A percentile compares a stretch with the other conserved stretches of the same genome.
These are phyloP conservation scores for Colletes collaris DNA, from an alignment of 2,888 invertebrate genomes.

Conservation along the genomic window DNA sequence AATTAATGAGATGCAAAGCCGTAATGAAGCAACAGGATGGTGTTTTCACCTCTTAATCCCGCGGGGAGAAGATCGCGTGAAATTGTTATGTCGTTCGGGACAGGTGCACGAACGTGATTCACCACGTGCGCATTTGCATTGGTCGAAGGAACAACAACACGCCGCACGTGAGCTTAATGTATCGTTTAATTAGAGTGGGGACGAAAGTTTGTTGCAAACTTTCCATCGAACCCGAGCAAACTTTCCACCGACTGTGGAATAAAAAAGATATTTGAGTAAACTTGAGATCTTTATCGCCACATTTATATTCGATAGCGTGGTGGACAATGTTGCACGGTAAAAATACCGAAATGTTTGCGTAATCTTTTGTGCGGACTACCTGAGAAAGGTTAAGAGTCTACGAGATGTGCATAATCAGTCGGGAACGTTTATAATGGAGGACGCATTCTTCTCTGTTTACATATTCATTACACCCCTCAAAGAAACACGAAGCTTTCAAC, in stretches of 20 bases:
- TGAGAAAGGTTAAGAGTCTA: constrained; percentile 36
- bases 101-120: constrained; percentile 35
- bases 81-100: constrained; percentile 34
- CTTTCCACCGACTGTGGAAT: no score
- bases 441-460: constrained; percentile 14
- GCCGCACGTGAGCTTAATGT: not conserved
- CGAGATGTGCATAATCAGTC: constrained; percentile 20
- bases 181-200: not conserved
- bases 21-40: not conserved
- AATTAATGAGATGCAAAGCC: constrained; percentile 42
- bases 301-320: no score
- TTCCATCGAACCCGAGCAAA: no score
- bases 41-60: constrained; percentile 18
- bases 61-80: constrained; percentile 1
- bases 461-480: constrained; percentile 23
- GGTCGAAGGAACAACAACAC: constrained; percentile 21
- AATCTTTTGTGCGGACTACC: constrained; percentile 5
- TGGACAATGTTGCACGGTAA: no score
- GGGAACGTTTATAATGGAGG: constrained; percentile 5
- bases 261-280: no score
- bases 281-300: no score
- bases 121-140: constrained; percentile 14
- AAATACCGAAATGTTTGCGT: not conserved
- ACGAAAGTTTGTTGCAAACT: no score
- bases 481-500: constrained; percentile 6